phyloP scores from a whole-genome alignment of 2,888 invertebrate genomes.

The Reticulitermes lucifugus region DNA sequence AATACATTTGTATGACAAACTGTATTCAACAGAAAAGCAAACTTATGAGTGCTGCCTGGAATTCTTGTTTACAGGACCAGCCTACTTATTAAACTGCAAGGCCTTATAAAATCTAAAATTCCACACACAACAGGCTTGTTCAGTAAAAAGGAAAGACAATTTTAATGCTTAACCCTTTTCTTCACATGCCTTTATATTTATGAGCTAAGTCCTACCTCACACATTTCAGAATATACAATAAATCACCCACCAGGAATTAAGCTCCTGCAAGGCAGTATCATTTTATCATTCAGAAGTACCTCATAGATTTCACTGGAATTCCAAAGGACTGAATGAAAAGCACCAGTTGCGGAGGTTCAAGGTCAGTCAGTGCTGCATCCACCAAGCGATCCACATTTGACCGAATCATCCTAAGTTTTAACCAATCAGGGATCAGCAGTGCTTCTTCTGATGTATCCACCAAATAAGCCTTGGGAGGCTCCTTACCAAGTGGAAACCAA shows the following conservation, averaged over 20 bases:
- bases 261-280: not conserved
- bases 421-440: slow-evolving; percentile 90
- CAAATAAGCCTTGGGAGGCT: slow-evolving; percentile 82
- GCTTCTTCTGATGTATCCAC: slow-evolving; percentile 86
- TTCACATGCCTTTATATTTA: no score
- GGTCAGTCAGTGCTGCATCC: slow-evolving; percentile 85
- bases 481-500: slow-evolving; percentile 83
- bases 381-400: slow-evolving; percentile 85
- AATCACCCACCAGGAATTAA: not conserved
- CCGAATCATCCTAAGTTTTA: slow-evolving; percentile 86
- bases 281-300: slow-evolving; percentile 61
- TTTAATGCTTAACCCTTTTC: no score
- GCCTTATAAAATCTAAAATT: no score
- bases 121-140: no score
- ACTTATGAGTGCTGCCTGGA: no score
- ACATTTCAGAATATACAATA: no score
- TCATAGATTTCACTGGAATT: slow-evolving; percentile 90
- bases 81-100: no score
- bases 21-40: no score
- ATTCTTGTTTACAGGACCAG: no score
- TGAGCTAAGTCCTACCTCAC: no score
- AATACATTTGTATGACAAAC: no score
- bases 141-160: no score
- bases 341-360: slow-evolving; percentile 90
- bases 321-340: slow-evolving; percentile 97